These are phyloP conservation scores for Belgica antarctica DNA, from an alignment of 2,888 invertebrate species.

Conservation along the genomic window DNA sequence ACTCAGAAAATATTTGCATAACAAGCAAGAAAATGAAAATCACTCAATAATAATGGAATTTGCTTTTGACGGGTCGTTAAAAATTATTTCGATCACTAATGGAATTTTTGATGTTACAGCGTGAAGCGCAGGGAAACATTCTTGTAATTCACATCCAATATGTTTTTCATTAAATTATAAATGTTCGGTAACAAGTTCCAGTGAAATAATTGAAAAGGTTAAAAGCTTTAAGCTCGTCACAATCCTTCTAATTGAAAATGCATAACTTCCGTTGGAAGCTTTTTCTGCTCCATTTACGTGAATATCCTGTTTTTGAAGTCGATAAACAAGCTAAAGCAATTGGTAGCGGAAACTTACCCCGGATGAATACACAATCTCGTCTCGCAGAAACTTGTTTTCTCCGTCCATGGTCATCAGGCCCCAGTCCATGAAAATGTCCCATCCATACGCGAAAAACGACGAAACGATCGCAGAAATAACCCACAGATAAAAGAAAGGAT, in stretches of 20 bases:
- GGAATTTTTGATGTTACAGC: no score
- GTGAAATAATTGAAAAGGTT: no score
- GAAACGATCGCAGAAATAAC: slow-evolving; percentile 66
- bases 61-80: no score
- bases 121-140: no score
- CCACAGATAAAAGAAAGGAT: slow-evolving; percentile 70
- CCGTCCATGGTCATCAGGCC: slow-evolving; percentile 70
- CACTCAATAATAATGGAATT: no score
- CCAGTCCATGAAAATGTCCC: slow-evolving; percentile 92
- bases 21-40: no score
- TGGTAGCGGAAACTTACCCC: slow-evolving; percentile 57
- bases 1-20: neutral
- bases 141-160: no score
- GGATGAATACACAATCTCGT: slow-evolving; percentile 77
- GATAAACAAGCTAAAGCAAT: neutral
- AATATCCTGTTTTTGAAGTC: neutral
- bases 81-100: no score
- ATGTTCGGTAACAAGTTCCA: no score
- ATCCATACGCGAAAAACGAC: slow-evolving; percentile 76
- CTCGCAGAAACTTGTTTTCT: slow-evolving; percentile 72
- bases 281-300: neutral
- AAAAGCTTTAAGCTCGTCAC: no score
- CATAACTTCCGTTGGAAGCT: neutral
- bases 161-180: no score
- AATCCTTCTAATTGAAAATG: no score